These are phyloP conservation scores for Decapterus maruadsi DNA, from an alignment of 2,797 vertebrate species.

Conservation along the genomic window DNA sequence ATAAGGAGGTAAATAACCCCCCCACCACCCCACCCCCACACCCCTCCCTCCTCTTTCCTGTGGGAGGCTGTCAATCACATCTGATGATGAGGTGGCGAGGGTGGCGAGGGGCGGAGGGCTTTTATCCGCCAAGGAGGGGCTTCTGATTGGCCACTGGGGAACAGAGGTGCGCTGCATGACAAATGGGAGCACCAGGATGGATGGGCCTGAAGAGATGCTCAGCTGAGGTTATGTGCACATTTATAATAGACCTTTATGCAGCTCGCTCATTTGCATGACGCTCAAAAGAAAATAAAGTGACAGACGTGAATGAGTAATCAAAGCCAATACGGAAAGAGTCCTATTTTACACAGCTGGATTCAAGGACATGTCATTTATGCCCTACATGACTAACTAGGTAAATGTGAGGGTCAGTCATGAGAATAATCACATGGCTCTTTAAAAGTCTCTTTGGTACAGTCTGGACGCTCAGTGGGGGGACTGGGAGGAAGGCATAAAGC, in stretches of 20 bases:
- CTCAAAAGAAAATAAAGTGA: conserved; percentile 45
- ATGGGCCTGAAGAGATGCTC: conserved; percentile 62
- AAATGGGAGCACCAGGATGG: conserved; percentile 66
- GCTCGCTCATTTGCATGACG: conserved; percentile 55
- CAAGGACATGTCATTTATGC: conserved; percentile 29
- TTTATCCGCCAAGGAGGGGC: conserved; percentile 66
- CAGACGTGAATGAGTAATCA: conserved; percentile 43
- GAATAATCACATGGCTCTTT: conserved; percentile 64
- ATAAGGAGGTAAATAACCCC: conserved; percentile 78
- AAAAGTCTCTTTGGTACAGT: conserved; percentile 73
- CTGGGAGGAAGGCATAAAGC: conserved; percentile 67
- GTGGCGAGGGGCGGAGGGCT: conserved; percentile 28
- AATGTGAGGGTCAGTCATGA: conserved; percentile 43
- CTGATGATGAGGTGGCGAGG: conserved; percentile 72
- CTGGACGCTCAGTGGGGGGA: conserved; percentile 65
- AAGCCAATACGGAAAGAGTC: conserved; percentile 44
- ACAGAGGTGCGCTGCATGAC: conserved; percentile 72
- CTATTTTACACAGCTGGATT: conserved; percentile 43
- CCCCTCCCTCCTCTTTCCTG: conserved; percentile 57
- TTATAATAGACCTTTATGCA: conserved; percentile 63
- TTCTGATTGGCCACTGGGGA: conserved; percentile 82
- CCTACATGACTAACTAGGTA: conserved; percentile 22
- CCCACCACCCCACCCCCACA: conserved; percentile 35
- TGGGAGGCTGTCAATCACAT: conserved; percentile 83
- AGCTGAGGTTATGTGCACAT: conserved; percentile 61